Percentiles rank a stretch among this genome's conserved stretches.
These are phyloP conservation scores for Sterrhoptilus dennistouni DNA, from an alignment of 2,113 vertebrate species.

Conservation along the genomic window DNA sequence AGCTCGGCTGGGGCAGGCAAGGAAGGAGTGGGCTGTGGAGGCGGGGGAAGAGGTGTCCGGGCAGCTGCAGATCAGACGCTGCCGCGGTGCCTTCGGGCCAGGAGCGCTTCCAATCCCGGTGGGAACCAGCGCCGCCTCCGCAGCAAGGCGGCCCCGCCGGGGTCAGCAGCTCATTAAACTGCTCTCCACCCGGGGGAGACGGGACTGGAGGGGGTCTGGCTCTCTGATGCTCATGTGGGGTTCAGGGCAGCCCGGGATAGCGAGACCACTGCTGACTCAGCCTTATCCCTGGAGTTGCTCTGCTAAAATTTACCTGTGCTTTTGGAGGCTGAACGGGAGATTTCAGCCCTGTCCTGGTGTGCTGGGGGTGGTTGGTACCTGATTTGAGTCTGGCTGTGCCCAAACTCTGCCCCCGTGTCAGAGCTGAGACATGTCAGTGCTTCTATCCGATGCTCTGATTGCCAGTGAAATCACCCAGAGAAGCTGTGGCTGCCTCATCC, in stretches of 20 bases:
- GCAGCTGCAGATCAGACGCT: background rate
- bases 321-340: background rate
- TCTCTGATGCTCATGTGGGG: background rate
- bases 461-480: background rate
- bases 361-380: background rate
- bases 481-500: background rate
- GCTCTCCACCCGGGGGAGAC: accelerated
- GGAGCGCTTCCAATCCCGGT: background rate
- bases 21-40: background rate
- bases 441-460: background rate
- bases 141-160: background rate
- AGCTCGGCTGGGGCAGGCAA: background rate
- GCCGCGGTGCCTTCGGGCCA: background rate
- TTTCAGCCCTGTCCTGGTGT: background rate
- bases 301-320: background rate
- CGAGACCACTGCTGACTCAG: accelerated
- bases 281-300: background rate
- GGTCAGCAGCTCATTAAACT: conserved; percentile 17
- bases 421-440: accelerated
- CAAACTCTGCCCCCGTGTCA: background rate
- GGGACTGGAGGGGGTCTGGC: background rate
- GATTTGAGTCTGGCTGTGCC: too few species aligned
- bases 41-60: background rate
- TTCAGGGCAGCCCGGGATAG: background rate
- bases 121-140: background rate